Conservation (phyloP, 1,140 invertebrate genomes). For the Meloidogyne floridensis region DNA sequence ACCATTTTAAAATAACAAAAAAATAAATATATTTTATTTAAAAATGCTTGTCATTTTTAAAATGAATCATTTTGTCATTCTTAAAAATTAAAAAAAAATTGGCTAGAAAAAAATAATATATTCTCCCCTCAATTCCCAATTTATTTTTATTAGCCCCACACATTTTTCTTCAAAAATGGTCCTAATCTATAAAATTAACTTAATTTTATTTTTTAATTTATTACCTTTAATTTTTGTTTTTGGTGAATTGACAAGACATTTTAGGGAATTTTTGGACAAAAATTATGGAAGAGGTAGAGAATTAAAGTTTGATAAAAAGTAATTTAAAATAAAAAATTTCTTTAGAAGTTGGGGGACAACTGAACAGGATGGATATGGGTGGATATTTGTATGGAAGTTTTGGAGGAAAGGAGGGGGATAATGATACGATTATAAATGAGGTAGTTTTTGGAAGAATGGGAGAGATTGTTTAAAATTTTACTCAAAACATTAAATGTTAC, state of each 20-base stretch:
- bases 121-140: no score
- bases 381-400: conserved; percentile 1
- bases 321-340: not conserved
- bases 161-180: not conserved
- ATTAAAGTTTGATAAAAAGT: not conserved
- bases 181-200: not conserved
- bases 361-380: not conserved
- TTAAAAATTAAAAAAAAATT: not conserved
- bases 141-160: no score
- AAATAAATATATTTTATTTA: not conserved
- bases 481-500: no score
- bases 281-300: not conserved
- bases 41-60: not conserved
- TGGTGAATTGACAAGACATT: not conserved
- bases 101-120: no score
- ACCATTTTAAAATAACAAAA: not conserved
- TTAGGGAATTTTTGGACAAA: not conserved
- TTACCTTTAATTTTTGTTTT: not conserved
- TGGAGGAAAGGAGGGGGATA: not conserved
- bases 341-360: not conserved
- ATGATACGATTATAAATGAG: not conserved
- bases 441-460: not conserved
- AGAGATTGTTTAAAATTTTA: no score
- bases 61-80: not conserved
- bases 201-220: conserved; percentile 5